phyloP scores from a whole-genome alignment of 2,888 invertebrate genomes.

The Luperina nickerlii region DNA sequence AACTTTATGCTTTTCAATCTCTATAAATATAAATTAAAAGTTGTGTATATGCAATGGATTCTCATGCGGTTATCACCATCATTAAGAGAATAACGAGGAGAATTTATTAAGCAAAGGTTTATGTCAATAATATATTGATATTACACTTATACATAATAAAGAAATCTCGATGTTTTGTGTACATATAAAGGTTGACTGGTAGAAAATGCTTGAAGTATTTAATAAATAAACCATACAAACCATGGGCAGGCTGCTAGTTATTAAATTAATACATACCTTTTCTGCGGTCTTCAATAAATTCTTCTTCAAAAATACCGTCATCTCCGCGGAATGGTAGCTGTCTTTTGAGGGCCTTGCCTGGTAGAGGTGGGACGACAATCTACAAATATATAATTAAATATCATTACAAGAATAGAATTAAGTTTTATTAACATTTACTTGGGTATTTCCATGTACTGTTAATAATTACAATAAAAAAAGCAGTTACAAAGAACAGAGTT shows the following conservation, averaged over 20 bases:
- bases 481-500: background rate
- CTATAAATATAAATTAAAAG: background rate
- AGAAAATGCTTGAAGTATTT: no score
- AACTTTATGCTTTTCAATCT: no score
- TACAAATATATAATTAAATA: slow-evolving; percentile 77
- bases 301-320: slow-evolving; percentile 99
- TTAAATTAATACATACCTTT: slow-evolving; percentile 90
- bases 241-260: background rate
- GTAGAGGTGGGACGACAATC: slow-evolving; percentile 99
- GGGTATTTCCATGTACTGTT: background rate
- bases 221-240: no score
- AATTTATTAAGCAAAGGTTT: no score
- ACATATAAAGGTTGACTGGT: no score
- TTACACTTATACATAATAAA: background rate
- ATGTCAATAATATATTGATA: no score
- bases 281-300: slow-evolving; percentile 99
- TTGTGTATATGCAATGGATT: no score
- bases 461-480: background rate
- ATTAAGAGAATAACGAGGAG: background rate
- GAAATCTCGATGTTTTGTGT: background rate
- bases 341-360: slow-evolving; percentile 99
- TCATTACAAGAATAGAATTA: background rate
- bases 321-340: slow-evolving; percentile 99
- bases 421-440: background rate
- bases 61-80: no score